phyloP scores from a whole-genome alignment of 2,888 invertebrate species.

The Agonopterix arenella region DNA sequence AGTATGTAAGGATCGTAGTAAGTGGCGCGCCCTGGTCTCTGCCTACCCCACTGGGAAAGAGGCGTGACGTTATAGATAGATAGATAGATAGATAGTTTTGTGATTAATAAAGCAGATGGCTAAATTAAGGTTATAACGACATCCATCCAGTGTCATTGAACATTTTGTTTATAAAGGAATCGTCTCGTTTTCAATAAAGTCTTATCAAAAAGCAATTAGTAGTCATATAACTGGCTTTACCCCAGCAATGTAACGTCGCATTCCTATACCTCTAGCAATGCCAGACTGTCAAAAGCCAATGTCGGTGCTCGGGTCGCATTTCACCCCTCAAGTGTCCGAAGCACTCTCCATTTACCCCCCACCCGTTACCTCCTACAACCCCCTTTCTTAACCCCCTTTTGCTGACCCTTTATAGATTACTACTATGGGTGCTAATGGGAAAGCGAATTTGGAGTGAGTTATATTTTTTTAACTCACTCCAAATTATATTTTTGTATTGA shows the following conservation, averaged over 20 bases:
- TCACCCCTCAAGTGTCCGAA: conserved; percentile 57
- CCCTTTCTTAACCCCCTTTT: conserved; percentile 34
- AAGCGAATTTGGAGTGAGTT: no score
- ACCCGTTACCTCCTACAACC: conserved; percentile 17
- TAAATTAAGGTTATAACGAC: no score
- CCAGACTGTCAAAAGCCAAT: conserved; percentile 68
- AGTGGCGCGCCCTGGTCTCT: no score
- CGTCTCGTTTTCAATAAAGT: background rate
- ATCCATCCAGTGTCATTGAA: no score
- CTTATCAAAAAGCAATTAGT: background rate
- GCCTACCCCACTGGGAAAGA: no score
- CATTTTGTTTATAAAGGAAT: no score
- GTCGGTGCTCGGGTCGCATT: conserved; percentile 40
- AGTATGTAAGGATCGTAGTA: no score
- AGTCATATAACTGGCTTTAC: background rate
- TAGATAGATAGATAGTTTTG: no score
- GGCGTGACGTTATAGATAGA: no score
- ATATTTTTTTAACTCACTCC: no score
- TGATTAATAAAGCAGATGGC: no score
- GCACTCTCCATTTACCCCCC: conserved; percentile 31
- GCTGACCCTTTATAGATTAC: conserved; percentile 38
- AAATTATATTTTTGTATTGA: no score
- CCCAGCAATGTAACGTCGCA: conserved; percentile 3
- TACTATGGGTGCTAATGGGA: conserved; percentile 21
- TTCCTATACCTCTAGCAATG: conserved; percentile 30